Base-by-base conservation (phyloP, 2,888 invertebrate species). In the Meteorus cinctellus region DNA sequence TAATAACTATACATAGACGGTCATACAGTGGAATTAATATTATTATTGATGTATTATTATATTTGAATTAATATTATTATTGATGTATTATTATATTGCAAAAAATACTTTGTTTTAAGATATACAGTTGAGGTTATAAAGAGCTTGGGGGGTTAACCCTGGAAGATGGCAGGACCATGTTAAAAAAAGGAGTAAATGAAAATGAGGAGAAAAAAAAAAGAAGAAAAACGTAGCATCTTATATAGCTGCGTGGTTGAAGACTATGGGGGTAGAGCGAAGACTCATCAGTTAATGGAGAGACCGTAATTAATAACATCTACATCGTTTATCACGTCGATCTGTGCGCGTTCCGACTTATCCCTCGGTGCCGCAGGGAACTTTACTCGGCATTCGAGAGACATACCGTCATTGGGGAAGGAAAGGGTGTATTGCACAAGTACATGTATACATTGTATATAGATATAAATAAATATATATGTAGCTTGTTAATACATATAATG, bases 281-380 rank as follows among this genome's bases (percentile, higher is more conserved):
- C 82, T 84, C 85, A 83, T 84, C 84, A 84, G 84, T 83, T 85
- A 83, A 85, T 84, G 84, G 84, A 84, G 84, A 84, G 82, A 81
- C 83, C 79, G 86, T 85, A 84, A 86, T 86, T 86, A 86, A 86
- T 86, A 84, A 85, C 82, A 78, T 79, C 77, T 80, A 78, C 81
- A 83, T 86, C 86, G 83, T 86, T 86, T 85, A 86, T 86, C 86
- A 86, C 84, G 81, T 80, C 80, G 84, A 84, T 84, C 84, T 84
- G 81, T 81, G 62, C 60, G 72, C 48, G 55, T 55, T 41, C 41
- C 48, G 84, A 84, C 84, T 84, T 84, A 84, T 84, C 82, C 81
- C 76, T 29, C 29, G 63, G 36, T 63, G 72, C 72, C 72, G 29
- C 63, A 72, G 63, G 72, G 63, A 72, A 63, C 45, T 63, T 72